phyloP scores from a whole-genome alignment of 1,140 invertebrate species.

The Fopius arisanus region DNA sequence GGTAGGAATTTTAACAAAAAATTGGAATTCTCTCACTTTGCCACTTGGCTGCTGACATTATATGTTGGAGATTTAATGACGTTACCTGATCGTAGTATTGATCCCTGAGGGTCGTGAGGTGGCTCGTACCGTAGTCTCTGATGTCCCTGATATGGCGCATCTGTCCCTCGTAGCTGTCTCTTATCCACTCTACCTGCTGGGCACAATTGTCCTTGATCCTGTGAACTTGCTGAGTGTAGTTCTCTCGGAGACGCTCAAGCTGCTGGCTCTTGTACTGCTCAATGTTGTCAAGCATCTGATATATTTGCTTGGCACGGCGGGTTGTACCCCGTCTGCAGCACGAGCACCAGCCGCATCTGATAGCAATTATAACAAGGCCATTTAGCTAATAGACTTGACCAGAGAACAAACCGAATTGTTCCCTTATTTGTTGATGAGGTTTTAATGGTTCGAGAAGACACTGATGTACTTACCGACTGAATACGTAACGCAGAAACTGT shows the following conservation, averaged over 20 bases:
- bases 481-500: conserved; percentile 76
- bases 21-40: too few relatives aligned
- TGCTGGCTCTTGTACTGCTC: conserved; percentile 90
- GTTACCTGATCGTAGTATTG: conserved; percentile 91
- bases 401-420: too few relatives aligned
- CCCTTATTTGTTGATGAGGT: too few relatives aligned
- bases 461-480: conserved; percentile 72
- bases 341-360: conserved; percentile 74
- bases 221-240: conserved; percentile 89
- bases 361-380: too few relatives aligned
- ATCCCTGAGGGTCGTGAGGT: conserved; percentile 83
- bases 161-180: conserved; percentile 89
- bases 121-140: conserved; percentile 87
- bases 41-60: too few relatives aligned
- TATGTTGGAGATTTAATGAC: conserved; percentile 21
- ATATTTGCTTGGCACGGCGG: conserved; percentile 83
- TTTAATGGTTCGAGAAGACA: too few relatives aligned
- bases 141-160: conserved; percentile 88
- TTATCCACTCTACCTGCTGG: conserved; percentile 92
- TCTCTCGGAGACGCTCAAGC: conserved; percentile 85
- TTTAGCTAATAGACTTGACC: too few relatives aligned
- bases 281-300: conserved; percentile 86
- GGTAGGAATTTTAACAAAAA: too few relatives aligned
- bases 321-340: conserved; percentile 74
- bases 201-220: conserved; percentile 92